Evolutionary conservation across 1,140 invertebrate genomes (phyloP), one percentile per base, ranked within the genome.

Genomic region (Drosophila arizonae): DNA sequence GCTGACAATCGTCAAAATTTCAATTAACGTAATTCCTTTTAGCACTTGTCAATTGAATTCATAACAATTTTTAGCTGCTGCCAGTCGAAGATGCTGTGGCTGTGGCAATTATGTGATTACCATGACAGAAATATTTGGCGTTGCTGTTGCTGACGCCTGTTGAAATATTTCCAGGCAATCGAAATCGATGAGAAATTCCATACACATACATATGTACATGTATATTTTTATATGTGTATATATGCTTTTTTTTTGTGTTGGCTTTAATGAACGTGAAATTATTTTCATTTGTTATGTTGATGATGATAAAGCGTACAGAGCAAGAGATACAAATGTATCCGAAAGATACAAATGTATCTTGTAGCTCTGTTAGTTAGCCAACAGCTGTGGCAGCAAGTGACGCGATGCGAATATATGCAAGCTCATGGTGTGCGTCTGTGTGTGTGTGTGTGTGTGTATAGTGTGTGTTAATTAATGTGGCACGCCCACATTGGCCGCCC

Each of bases 191-290:
- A 55, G 2, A 21, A 43, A 64, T 76, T 62, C 41, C 58, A 33
- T 33, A 24, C 3, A 24, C 21, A 24, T 24, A 24, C 21, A 24
- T 24, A 24, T 24, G 3, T 24, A 24, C 3, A 24, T 24, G 2
- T 2, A 24, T 24, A 24, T 24, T 24, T 24, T 2, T 24, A 24
- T 24, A 24, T 33, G 2, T 54, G 50, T 46, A 30, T 6, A 6
- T 30, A 30, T 30, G 17, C 17, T 30, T 30, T 63, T 46, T 41
- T 30, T 46, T 54, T 48, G 39, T 65, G 33, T 43, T 30, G 9
- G 21, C 28, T 63, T 72, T 71, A 77, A 77, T 85, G 78, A 85
- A 85, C 82, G 79, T 86, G 81, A 86, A 86, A 81, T 87, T 87
- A 63, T 79, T 76, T 79, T 79, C 66, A 65, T 58, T 77, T 71